These are phyloP conservation scores for Phataginus tricuspis DNA, from an alignment of 2,797 vertebrate species.

Conservation along the genomic window DNA sequence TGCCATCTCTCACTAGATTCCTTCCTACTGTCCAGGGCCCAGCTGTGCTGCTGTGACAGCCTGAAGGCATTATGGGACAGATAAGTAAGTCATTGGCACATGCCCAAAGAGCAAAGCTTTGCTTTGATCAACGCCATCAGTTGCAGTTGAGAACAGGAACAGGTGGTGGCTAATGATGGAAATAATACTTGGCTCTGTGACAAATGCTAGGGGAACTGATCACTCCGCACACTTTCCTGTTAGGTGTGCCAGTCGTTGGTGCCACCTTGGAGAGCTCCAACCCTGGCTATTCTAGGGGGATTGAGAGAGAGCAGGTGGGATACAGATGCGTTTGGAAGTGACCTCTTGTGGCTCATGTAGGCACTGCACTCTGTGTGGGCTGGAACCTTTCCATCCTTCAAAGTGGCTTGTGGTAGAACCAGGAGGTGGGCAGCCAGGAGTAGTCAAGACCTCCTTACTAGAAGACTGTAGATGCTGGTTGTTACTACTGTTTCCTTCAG, in stretches of 20 bases:
- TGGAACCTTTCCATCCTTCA: background rate
- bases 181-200: constrained; percentile 49
- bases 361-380: constrained; percentile 46
- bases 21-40: constrained; percentile 1
- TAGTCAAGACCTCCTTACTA: background rate
- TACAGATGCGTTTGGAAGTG: constrained; percentile 45
- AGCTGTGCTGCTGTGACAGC: constrained; percentile 61
- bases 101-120: constrained; percentile 42
- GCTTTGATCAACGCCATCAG: constrained; percentile 48
- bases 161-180: background rate
- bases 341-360: constrained; percentile 71
- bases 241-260: background rate
- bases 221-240: background rate
- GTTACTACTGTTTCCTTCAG: constrained; percentile 8
- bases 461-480: constrained; percentile 17
- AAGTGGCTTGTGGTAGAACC: background rate
- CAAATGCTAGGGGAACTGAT: constrained; percentile 43
- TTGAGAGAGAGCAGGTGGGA: constrained; percentile 30
- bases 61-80: constrained; percentile 44
- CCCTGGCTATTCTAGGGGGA: background rate
- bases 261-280: constrained; percentile 73
- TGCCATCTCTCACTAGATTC: background rate
- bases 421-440: background rate
- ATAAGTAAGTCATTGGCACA: constrained; percentile 50
- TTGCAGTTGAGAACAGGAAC: constrained; percentile 45